phyloP scores from a whole-genome alignment of 2,797 vertebrate genomes.

The Remorina albescens region DNA sequence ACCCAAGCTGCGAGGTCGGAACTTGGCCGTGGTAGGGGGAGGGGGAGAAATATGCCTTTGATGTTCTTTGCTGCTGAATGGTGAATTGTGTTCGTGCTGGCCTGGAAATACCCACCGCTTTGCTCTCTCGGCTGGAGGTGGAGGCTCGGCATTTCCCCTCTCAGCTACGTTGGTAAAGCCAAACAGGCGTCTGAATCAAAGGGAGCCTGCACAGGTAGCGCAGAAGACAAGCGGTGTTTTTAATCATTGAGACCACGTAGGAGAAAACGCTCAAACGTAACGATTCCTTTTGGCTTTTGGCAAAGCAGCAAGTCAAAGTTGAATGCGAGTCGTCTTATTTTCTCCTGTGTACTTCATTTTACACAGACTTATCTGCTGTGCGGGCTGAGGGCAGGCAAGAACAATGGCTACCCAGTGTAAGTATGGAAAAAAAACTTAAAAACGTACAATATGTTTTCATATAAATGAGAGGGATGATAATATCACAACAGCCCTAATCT shows the following conservation, averaged over 20 bases:
- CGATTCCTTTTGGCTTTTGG: constrained; percentile 16
- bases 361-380: constrained; percentile 82
- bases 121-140: constrained; percentile 76
- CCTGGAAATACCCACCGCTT: constrained; percentile 85
- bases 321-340: constrained; percentile 36
- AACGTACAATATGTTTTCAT: background rate
- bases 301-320: constrained; percentile 24
- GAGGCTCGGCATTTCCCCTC: constrained; percentile 78
- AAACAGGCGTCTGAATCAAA: constrained; percentile 55
- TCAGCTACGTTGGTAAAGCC: constrained; percentile 50
- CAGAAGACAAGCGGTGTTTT: constrained; percentile 26
- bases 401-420: constrained; percentile 90
- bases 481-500: background rate
- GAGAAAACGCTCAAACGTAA: constrained; percentile 27
- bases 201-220: constrained; percentile 62
- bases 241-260: constrained; percentile 34
- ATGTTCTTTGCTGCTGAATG: constrained; percentile 82
- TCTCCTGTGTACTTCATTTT: constrained; percentile 25
- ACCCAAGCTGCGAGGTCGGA: constrained; percentile 82
- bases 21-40: constrained; percentile 82
- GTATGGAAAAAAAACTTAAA: constrained; percentile 64
- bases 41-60: constrained; percentile 84
- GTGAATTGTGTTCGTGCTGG: constrained; percentile 83
- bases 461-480: background rate
- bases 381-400: constrained; percentile 83